phyloP scores from a whole-genome alignment of 1,140 invertebrate species.

The Carposina sasakii region DNA sequence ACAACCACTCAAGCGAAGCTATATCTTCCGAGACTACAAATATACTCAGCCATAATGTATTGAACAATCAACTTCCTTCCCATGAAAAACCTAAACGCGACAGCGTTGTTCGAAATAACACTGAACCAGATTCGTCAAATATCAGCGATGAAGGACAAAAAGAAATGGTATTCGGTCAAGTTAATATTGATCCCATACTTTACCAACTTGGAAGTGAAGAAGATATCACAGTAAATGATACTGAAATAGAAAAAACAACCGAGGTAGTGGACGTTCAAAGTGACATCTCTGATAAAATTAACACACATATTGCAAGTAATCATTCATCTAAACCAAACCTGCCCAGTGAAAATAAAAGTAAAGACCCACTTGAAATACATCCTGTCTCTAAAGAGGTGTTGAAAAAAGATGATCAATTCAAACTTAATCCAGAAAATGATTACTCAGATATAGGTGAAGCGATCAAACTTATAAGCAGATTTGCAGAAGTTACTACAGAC shows the following conservation, averaged over 20 bases:
- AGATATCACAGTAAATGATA: constrained; percentile 21
- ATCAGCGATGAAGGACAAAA: constrained; percentile 54
- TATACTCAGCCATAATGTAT: constrained; percentile 45
- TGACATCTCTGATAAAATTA: constrained; percentile 12
- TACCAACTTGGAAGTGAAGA: constrained; percentile 42
- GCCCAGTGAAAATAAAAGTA: neutral
- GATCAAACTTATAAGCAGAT: constrained; percentile 64
- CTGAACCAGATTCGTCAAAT: constrained; percentile 32
- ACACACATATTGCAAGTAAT: neutral
- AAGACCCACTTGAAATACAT: neutral
- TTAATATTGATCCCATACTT: constrained; percentile 55
- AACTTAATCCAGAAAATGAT: constrained; percentile 62
- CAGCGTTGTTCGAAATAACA: constrained; percentile 42
- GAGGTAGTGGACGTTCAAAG: constrained; percentile 15
- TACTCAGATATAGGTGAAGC: constrained; percentile 68
- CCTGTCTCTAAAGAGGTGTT: constrained; percentile 1
- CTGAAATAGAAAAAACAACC: constrained; percentile 15
- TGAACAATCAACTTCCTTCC: constrained; percentile 42
- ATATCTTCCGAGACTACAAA: constrained; percentile 21
- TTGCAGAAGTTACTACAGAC: constrained; percentile 64
- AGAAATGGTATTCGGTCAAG: constrained; percentile 59
- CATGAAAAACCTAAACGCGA: constrained; percentile 63
- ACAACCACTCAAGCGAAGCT: constrained; percentile 31
- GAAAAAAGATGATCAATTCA: constrained; percentile 43
- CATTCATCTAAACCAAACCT: no score